Evolutionary conservation across 2,888 invertebrate species (phyloP), one percentile per base, ranked within the genome.

Genomic region (Crioceris asparagi): DNA sequence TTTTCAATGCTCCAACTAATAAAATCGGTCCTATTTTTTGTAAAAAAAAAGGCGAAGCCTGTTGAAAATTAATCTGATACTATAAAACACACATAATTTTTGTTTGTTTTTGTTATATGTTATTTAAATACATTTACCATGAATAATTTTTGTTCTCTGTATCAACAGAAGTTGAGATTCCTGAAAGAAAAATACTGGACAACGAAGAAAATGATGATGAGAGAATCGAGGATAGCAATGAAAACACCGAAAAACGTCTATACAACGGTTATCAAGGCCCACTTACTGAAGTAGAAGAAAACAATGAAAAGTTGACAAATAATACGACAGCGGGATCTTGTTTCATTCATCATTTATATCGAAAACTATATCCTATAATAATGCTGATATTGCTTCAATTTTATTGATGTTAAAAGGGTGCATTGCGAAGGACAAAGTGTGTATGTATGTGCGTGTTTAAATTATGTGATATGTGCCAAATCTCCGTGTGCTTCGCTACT

Each of bases 231-330:
- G 48, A 45, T 19, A 40, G 39, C 23, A 45, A 44, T 17, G 56
- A 54, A 39, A 56, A 52, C 42, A 45, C 53, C 27, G 59, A 61
- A 42, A 60, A 58, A 46, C 55, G 57, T 27, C 45, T 59, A 14
- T 56, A 61, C 49, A 63, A 77, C 50, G 74, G 77, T 39, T 75
- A 74, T 52, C 78, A 79, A 53, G 77, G 78, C 29, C 72, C 78
- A 2, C 65, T 78, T 21, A 68, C 77, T 44, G 78, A 78, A 64
- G 69, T 75, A 36, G 64, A 75, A 46, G 55, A 56, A 32, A 54
- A 46, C 38, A 52, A 48, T 42, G 31, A 53, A 34, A 47, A 52
- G 17, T 43, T 51, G 29, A 55, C n/a, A n/a, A n/a, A n/a, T n/a
- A n/a, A n/a, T n/a, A n/a, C n/a, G n/a, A n/a, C n/a, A n/a, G n/a